Evolutionary conservation across 2,888 invertebrate genomes (phyloP).

Genomic region (Spilarctia lutea): DNA sequence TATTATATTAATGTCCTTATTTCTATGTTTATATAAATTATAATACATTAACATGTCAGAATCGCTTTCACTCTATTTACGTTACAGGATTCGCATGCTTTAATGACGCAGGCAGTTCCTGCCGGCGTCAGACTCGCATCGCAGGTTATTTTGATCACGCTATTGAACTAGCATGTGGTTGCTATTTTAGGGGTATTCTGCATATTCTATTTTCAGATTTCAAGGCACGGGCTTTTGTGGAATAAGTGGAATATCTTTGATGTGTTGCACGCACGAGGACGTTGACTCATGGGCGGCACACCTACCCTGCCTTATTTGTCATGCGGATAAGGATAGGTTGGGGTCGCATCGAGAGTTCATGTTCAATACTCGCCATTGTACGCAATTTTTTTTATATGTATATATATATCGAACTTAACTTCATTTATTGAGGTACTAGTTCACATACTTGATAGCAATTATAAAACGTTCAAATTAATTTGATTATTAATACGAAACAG

Average conservation of each 20-base stretch:
- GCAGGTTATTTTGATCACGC: constrained; percentile 65
- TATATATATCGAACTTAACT: not conserved
- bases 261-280: constrained; percentile 33
- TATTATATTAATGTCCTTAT: constrained; percentile 50
- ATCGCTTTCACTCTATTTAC: constrained; percentile 73
- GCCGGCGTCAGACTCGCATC: constrained; percentile 68
- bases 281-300: constrained; percentile 49
- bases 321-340: constrained; percentile 45
- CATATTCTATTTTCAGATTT: constrained; percentile 25
- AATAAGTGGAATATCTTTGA: constrained; percentile 34
- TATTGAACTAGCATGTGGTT: constrained; percentile 49
- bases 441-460: not conserved
- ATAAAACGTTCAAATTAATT: not conserved
- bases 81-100: constrained; percentile 65
- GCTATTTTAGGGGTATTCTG: constrained; percentile 39
- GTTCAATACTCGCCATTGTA: constrained; percentile 32
- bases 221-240: constrained; percentile 30
- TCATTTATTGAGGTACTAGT: not conserved
- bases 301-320: constrained; percentile 52
- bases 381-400: not conserved
- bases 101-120: constrained; percentile 70
- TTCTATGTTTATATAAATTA: constrained; percentile 41
- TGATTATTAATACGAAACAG: not conserved
- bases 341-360: constrained; percentile 43
- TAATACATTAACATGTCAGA: constrained; percentile 63